Conservation (phyloP, 2,113 vertebrate species). For the Crotalus horridus region DNA sequence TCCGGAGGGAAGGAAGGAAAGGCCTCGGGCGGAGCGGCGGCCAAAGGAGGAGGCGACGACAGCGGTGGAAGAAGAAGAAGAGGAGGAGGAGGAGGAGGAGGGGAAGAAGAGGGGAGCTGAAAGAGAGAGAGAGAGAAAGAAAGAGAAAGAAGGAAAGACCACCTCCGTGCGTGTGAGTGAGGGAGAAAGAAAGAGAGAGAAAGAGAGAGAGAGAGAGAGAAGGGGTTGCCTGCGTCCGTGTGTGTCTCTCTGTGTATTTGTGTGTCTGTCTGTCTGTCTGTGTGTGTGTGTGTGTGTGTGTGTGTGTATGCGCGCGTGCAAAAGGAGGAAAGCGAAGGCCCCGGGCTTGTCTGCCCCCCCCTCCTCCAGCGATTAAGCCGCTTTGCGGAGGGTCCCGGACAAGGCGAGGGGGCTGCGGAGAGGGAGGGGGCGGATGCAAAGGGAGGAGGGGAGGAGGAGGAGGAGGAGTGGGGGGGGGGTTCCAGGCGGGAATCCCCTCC, state of each 20-base stretch:
- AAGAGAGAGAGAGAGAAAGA: too few relatives aligned
- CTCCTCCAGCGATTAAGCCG: background rate
- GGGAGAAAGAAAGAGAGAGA: background rate
- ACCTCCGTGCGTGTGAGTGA: background rate
- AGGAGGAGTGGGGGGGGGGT: background rate
- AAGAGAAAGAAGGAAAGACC: background rate
- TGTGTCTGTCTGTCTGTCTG: too few relatives aligned
- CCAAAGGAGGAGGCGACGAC: too few relatives aligned
- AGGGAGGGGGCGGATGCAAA: background rate
- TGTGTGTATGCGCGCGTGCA: slow-evolving; percentile 10
- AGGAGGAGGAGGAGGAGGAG: too few relatives aligned
- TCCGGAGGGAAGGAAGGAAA: too few relatives aligned
- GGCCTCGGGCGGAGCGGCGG: too few relatives aligned
- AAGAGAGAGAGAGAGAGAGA: background rate
- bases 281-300: background rate
- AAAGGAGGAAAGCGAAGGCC: slow-evolving; percentile 7
- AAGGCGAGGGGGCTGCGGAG: background rate
- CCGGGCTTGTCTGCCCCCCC: slow-evolving; percentile 9
- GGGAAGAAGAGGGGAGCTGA: too few relatives aligned
- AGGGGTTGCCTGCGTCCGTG: background rate
- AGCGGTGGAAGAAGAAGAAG: too few relatives aligned
- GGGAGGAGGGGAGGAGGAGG: background rate
- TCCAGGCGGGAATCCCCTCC: background rate
- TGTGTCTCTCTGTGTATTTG: too few relatives aligned
- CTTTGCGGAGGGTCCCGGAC: slow-evolving; percentile 1